Evolutionary conservation across 1,140 invertebrate species (phyloP), one percentile per base, ranked within the genome.

Genomic region (Zaprionus camerounensis): DNA sequence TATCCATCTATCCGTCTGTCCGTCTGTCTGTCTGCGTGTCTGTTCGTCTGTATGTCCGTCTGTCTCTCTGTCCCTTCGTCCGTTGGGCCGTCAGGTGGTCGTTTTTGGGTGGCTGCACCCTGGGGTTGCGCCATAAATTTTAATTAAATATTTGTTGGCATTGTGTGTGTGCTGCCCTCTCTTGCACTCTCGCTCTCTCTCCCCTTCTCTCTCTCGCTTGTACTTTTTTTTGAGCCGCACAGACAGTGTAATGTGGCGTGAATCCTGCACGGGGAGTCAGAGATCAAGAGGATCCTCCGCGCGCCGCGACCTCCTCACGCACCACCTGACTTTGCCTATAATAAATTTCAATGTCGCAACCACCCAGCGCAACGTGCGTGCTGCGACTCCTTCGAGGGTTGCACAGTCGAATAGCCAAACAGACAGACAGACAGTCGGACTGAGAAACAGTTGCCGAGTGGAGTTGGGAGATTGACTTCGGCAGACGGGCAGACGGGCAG

Each of bases 131-230:
- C 41, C 81, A 88, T 88, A 90, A 88, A 90, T 88, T 88, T 88
- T 88, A 88, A 88, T 88, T 90, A 88, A 88, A 88, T 90, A 88
- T 90, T 90, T 90, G 79, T 84, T 84, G 51, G 57, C 66, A 67
- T 56, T 70, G 41, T 82, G 70, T 65, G 68, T 57, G 65, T 62
- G 62, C 58, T 53, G 46, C 70, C 51, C 26, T 24, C 20, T 22
- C 9, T 31, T 34, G 17, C 7, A 0, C 28, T 51, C 38, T 15
- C 13, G 51, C 31, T 7, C 28, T 44, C 38, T 53, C 34, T 24
- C 13, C 2, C 12, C 36, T n/a, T 58, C 17, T 34, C 11, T 71
- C 17, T 22, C 56, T 38, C 46, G 38, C 44, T 46, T 56, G 15
- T 63, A 51, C 55, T n/a, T 49, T 74, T 72, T 69, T 34, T 24